A percentile compares a stretch with the other conserved stretches of the same genome.
These are phyloP conservation scores for Jordanella pulchra DNA, from an alignment of 2,797 vertebrate genomes.

Conservation along the genomic window DNA sequence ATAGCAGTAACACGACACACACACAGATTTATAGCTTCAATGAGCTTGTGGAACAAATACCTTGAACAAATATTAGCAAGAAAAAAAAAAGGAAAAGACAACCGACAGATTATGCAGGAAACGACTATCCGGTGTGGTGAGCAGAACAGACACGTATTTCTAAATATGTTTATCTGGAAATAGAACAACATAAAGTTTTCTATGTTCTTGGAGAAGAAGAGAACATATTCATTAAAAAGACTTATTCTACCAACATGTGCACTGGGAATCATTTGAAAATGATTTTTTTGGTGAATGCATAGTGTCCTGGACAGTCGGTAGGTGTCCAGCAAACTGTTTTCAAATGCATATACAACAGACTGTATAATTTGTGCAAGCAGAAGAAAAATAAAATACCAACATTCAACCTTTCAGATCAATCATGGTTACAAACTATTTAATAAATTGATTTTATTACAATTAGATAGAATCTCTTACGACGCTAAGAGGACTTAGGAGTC, in stretches of 20 bases:
- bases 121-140: conserved; percentile 30
- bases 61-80: conserved; percentile 34
- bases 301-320: conserved; percentile 40
- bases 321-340: conserved; percentile 39
- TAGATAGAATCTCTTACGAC: conserved; percentile 53
- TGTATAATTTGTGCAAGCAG: conserved; percentile 36
- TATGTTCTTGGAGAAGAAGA: conserved; percentile 32
- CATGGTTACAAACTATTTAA: conserved; percentile 49
- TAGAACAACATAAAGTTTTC: conserved; percentile 8
- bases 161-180: conserved; percentile 11
- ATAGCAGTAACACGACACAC: conserved; percentile 27
- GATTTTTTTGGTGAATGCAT: conserved; percentile 48
- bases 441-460: conserved; percentile 45
- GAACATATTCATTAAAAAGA: conserved; percentile 33
- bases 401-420: conserved; percentile 53
- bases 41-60: conserved; percentile 14
- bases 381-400: conserved; percentile 13
- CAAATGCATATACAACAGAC: conserved; percentile 50
- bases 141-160: conserved; percentile 20
- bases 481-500: conserved; percentile 43
- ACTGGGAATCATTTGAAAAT: conserved; percentile 26
- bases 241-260: conserved; percentile 28
- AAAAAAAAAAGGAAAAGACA: conserved; percentile 12
- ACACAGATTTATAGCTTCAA: conserved; percentile 25
- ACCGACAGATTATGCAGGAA: conserved; percentile 19